Percentiles rank a stretch among this genome's conserved stretches.
phyloP scores from a whole-genome alignment of 2,797 vertebrate genomes.

The Sebastes vulpes region DNA sequence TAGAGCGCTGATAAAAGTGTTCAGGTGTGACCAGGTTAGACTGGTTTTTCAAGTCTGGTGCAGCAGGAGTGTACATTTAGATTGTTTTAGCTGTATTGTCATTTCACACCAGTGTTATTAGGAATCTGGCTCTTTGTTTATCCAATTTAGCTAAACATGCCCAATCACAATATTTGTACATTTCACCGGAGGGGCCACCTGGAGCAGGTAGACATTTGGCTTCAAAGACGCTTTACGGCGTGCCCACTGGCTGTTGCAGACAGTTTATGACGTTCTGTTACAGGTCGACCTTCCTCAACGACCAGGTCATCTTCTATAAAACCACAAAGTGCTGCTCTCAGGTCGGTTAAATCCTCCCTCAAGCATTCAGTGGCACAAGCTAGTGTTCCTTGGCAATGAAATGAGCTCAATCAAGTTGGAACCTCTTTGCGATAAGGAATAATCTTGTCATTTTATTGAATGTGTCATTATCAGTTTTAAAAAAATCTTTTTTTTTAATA shows the following conservation, averaged over 20 bases:
- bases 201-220: not conserved
- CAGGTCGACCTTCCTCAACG: not conserved
- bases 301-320: not conserved
- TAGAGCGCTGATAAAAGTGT: slow-evolving; percentile 37
- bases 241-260: not conserved
- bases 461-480: slow-evolving; percentile 50
- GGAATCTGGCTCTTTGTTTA: not conserved
- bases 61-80: slow-evolving; percentile 2
- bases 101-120: not conserved
- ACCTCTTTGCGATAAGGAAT: slow-evolving; percentile 24
- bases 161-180: not conserved
- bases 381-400: slow-evolving; percentile 60
- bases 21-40: slow-evolving; percentile 7
- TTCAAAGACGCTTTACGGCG: not conserved
- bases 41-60: slow-evolving; percentile 20
- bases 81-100: not conserved
- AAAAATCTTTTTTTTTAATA: slow-evolving; percentile 61
- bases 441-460: slow-evolving; percentile 69
- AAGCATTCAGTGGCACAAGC: slow-evolving; percentile 45
- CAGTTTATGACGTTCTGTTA: not conserved
- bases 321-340: slow-evolving; percentile 5
- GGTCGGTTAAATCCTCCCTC: not conserved
- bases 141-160: not conserved
- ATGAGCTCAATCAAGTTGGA: slow-evolving; percentile 12
- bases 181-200: not conserved